phyloP scores from a whole-genome alignment of 2,113 vertebrate genomes.

The Neofelis nebulosa region DNA sequence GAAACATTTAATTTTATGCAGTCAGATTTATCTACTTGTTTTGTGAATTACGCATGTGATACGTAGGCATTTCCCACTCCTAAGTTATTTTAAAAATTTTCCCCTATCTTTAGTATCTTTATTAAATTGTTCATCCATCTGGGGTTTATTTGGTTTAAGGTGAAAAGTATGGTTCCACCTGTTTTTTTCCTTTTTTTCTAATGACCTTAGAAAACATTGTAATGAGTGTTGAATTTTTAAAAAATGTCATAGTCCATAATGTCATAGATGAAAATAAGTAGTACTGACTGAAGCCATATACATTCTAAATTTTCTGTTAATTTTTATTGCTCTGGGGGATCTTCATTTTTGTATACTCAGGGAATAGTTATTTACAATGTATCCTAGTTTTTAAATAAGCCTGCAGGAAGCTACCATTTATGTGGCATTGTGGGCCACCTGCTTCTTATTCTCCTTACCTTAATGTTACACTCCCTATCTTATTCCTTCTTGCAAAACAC shows the following conservation, averaged over 20 bases:
- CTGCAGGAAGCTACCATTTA: neutral
- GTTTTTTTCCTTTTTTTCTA: neutral
- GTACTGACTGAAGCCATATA: neutral
- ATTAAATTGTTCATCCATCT: neutral
- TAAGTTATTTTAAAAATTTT: neutral
- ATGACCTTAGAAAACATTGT: neutral
- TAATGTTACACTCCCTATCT: neutral
- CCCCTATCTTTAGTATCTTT: neutral
- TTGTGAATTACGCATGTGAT: neutral
- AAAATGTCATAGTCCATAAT: neutral
- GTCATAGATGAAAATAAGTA: neutral
- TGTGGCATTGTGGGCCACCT: too few species aligned
- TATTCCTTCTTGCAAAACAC: neutral
- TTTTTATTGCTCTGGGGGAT: neutral
- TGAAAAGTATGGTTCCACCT: neutral
- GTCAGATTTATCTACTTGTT: neutral
- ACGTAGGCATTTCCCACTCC: neutral
- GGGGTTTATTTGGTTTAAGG: neutral
- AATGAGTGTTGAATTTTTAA: neutral
- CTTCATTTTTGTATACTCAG: neutral
- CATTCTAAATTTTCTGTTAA: constrained; percentile 10
- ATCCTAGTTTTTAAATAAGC: neutral
- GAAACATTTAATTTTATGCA: neutral
- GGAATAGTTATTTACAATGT: neutral
- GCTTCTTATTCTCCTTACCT: neutral